A percentile compares a stretch with the other conserved stretches of the same genome.
Conservation (phyloP, 2,888 invertebrate species). For the Lasioglossum villosulum region DNA sequence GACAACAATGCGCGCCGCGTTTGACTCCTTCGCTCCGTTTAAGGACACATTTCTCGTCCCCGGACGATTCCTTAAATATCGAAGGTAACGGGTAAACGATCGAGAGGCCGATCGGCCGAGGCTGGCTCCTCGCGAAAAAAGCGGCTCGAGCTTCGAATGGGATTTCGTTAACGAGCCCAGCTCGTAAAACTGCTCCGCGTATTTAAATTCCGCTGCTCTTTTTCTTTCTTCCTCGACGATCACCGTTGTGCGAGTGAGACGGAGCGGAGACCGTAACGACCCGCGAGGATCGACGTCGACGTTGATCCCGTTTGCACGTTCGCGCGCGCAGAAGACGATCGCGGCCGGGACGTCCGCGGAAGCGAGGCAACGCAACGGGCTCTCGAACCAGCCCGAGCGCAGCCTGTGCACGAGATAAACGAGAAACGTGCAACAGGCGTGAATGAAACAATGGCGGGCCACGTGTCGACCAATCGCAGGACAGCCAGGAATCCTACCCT, state of each 20-base stretch:
- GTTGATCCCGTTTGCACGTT: constrained; percentile 39
- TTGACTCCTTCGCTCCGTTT: constrained; percentile 28
- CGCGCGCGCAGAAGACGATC: not conserved
- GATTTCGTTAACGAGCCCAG: constrained; percentile 44
- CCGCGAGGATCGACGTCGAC: constrained; percentile 42
- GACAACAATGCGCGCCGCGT: constrained; percentile 1
- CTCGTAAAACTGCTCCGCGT: constrained; percentile 37
- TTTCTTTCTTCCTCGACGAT: not conserved
- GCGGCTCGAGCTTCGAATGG: constrained; percentile 25
- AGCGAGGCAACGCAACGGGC: not conserved
- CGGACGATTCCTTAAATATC: constrained; percentile 30
- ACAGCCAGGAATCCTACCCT: constrained; percentile 63
- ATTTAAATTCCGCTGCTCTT: constrained; percentile 38
- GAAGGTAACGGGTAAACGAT: constrained; percentile 2
- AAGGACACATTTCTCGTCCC: constrained; percentile 8
- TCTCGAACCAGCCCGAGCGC: constrained; percentile 29
- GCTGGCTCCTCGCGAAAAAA: constrained; percentile 12
- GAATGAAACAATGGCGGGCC: constrained; percentile 78
- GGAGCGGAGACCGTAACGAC: constrained; percentile 20
- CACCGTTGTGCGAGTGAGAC: not conserved
- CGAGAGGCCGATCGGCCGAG: not conserved
- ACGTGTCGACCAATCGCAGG: constrained; percentile 73
- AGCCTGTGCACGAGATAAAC: constrained; percentile 65
- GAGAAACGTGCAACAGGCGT: constrained; percentile 74
- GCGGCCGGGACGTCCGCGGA: not conserved